A percentile compares a stretch with the other conserved stretches of the same genome.
phyloP scores from a whole-genome alignment of 2,888 invertebrate genomes.

The Polydrusus pterygomalis region DNA sequence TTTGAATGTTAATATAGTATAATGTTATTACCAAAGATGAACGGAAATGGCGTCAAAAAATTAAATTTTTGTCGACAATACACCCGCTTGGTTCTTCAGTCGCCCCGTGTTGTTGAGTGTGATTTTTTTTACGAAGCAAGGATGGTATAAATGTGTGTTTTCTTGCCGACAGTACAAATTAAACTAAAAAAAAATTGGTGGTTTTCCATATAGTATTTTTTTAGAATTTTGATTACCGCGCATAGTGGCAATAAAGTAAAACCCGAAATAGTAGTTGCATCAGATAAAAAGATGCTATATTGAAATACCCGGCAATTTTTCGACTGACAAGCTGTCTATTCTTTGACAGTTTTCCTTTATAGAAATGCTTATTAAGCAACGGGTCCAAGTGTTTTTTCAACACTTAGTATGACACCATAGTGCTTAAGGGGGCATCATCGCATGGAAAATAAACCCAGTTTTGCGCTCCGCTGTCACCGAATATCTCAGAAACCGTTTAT shows the following conservation, averaged over 20 bases:
- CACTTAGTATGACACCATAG: constrained; percentile 24
- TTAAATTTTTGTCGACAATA: no score
- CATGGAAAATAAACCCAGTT: no score
- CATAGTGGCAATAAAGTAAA: no score
- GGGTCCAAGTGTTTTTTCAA: constrained; percentile 40
- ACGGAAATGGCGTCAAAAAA: background rate
- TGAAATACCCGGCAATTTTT: constrained; percentile 35
- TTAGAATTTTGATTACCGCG: background rate
- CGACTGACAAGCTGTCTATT: constrained; percentile 51
- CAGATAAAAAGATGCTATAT: constrained; percentile 23
- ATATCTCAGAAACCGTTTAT: no score
- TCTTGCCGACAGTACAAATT: constrained; percentile 56
- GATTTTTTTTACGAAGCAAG: constrained; percentile 40
- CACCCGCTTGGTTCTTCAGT: no score
- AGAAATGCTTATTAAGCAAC: constrained; percentile 24
- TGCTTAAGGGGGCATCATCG: no score
- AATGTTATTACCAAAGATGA: no score
- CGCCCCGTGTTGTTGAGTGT: constrained; percentile 13
- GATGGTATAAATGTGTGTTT: constrained; percentile 51
- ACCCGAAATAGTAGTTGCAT: no score
- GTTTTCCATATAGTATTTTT: constrained; percentile 28
- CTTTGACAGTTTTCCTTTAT: constrained; percentile 40
- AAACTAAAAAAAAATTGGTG: constrained; percentile 47
- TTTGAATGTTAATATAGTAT: no score
- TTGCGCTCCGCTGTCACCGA: no score